Evolutionary conservation across 2,888 invertebrate species (phyloP).

Genomic region (Linnaemya tessellans): DNA sequence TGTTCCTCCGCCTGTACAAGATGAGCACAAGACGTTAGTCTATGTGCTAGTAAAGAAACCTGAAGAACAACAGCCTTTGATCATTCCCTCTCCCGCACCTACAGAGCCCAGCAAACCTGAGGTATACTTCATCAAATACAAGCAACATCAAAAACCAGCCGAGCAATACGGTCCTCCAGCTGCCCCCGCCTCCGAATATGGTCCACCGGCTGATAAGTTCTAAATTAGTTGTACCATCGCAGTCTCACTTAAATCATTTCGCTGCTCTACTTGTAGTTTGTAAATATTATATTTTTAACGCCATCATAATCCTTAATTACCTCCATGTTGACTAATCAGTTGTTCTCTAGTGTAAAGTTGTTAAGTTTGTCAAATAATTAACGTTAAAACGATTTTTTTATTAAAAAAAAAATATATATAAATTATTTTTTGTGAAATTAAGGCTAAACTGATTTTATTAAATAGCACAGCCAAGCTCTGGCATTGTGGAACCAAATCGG

Average conservation of each 20-base stretch:
- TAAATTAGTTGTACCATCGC: conserved; percentile 68
- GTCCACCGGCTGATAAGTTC: conserved; percentile 81
- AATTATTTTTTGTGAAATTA: conserved; percentile 55
- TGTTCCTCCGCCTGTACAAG: conserved; percentile 88
- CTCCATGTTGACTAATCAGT: conserved; percentile 21
- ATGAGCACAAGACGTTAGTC: conserved; percentile 94
- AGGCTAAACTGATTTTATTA: background rate
- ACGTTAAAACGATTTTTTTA: conserved; percentile 59
- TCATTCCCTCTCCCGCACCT: conserved; percentile 91
- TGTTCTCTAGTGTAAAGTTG: conserved; percentile 63
- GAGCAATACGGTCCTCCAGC: conserved; percentile 81
- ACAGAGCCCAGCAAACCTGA: conserved; percentile 95
- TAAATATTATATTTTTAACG: conserved; percentile 57
- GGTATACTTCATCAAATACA: conserved; percentile 94
- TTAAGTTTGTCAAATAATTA: conserved; percentile 65
- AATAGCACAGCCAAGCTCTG: background rate
- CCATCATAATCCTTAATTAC: conserved; percentile 52
- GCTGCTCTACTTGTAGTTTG: conserved; percentile 25
- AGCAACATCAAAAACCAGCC: conserved; percentile 80
- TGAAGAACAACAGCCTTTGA: conserved; percentile 91
- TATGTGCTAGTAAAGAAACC: conserved; percentile 95
- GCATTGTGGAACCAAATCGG: background rate
- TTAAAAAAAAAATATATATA: conserved; percentile 39
- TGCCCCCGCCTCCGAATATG: conserved; percentile 79
- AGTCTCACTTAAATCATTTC: background rate